A percentile compares a stretch with the other conserved stretches of the same genome.
Evolutionary conservation across 2,113 vertebrate genomes (phyloP).

Genomic region (Sus scrofa): DNA sequence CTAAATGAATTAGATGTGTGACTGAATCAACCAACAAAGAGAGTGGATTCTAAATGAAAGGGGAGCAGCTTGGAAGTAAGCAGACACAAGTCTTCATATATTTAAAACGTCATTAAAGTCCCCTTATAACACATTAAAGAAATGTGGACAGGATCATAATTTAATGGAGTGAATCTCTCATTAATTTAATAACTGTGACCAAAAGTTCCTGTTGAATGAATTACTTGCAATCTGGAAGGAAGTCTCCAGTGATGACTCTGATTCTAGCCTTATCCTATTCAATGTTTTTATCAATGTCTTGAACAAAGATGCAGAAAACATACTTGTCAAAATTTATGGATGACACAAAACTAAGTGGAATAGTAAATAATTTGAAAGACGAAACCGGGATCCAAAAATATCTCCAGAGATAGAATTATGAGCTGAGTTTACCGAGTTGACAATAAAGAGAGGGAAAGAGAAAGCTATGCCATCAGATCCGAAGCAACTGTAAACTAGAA

Average conservation of each 20-base stretch:
- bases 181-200: slow-evolving; percentile 69
- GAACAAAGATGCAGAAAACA: slow-evolving; percentile 48
- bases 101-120: slow-evolving; percentile 59
- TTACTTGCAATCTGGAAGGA: slow-evolving; percentile 21
- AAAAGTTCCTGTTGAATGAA: slow-evolving; percentile 59
- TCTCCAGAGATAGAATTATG: slow-evolving; percentile 58
- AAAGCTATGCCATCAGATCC: background rate
- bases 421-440: slow-evolving; percentile 52
- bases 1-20: slow-evolving; percentile 18
- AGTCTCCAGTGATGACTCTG: background rate
- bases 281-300: slow-evolving; percentile 35
- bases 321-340: slow-evolving; percentile 48
- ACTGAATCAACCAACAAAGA: background rate
- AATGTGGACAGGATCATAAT: slow-evolving; percentile 48
- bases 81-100: slow-evolving; percentile 22
- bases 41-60: background rate
- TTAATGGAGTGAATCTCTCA: slow-evolving; percentile 63
- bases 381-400: slow-evolving; percentile 56
- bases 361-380: slow-evolving; percentile 58
- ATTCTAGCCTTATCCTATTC: background rate
- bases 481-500: slow-evolving; percentile 30
- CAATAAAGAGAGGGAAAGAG: slow-evolving; percentile 36
- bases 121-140: slow-evolving; percentile 68
- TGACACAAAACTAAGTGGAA: slow-evolving; percentile 27
- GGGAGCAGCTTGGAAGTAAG: background rate